A percentile compares a stretch with the other conserved stretches of the same genome.
Conservation (phyloP, 1,140 invertebrate genomes). For the Aphelenchoides avenae region DNA sequence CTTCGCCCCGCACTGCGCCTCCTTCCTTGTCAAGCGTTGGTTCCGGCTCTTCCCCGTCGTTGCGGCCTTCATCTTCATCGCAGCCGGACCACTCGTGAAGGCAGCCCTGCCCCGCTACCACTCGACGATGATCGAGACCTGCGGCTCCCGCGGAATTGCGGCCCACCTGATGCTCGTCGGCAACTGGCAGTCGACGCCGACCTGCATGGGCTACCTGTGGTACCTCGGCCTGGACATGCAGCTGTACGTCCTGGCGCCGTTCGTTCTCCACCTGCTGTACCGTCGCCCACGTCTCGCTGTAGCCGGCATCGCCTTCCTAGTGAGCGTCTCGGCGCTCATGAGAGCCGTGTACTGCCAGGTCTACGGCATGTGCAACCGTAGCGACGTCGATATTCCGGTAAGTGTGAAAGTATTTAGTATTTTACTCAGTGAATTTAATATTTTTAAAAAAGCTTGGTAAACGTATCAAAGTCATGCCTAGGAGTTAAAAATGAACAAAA, state of each 20-base stretch:
- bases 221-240: constrained; percentile 57
- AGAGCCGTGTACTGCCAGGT: constrained; percentile 46
- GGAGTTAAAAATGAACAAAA: too few relatives aligned
- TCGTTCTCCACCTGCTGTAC: constrained; percentile 47
- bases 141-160: constrained; percentile 36
- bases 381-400: constrained; percentile 56
- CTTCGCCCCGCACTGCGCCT: constrained; percentile 34
- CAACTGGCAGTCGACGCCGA: constrained; percentile 52
- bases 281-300: constrained; percentile 26
- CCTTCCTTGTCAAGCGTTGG: constrained; percentile 34
- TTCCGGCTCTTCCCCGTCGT: constrained; percentile 46
- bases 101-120: constrained; percentile 38
- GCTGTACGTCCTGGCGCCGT: constrained; percentile 51
- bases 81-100: constrained; percentile 14
- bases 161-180: constrained; percentile 46
- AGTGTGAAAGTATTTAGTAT: constrained; percentile 4
- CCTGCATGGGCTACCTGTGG: constrained; percentile 58
- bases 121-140: constrained; percentile 49
- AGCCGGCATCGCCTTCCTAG: constrained; percentile 12
- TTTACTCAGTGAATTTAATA: constrained; percentile 21
- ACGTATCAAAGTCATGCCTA: too few relatives aligned
- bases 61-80: constrained; percentile 42
- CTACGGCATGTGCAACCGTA: constrained; percentile 55
- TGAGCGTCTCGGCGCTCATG: constrained; percentile 35
- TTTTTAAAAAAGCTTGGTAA: too few relatives aligned